Percentiles rank a stretch among this genome's conserved stretches.
Conservation (phyloP, 2,888 invertebrate genomes). For the Hipparchia sbordonii region DNA sequence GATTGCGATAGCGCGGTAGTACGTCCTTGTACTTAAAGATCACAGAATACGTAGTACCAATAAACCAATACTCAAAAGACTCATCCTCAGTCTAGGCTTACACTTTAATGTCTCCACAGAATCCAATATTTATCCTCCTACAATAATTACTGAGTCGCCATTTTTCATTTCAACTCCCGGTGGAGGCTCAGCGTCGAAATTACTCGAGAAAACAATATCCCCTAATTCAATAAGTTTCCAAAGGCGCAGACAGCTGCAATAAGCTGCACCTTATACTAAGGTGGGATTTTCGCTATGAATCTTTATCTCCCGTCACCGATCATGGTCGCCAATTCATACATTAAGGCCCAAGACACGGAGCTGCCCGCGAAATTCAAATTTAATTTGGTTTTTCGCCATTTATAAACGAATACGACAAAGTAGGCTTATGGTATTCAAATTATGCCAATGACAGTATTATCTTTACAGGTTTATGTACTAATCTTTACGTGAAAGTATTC, state of each 20-base stretch:
- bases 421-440: no score
- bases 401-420: no score
- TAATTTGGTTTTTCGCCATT: no score
- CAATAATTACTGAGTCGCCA: slow-evolving; percentile 25
- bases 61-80: neutral
- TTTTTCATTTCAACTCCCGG: slow-evolving; percentile 33
- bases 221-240: slow-evolving; percentile 72
- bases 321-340: no score
- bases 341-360: no score
- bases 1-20: no score
- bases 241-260: slow-evolving; percentile 59
- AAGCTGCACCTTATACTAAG: slow-evolving; percentile 50
- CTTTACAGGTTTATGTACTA: no score
- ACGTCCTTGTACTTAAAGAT: neutral
- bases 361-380: no score
- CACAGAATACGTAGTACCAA: neutral
- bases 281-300: neutral
- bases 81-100: neutral
- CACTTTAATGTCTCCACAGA: neutral
- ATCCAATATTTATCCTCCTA: slow-evolving; percentile 8
- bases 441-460: no score
- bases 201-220: slow-evolving; percentile 67
- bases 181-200: slow-evolving; percentile 47
- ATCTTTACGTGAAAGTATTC: no score
- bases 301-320: no score